Percentiles rank a stretch among this genome's conserved stretches.
These are phyloP conservation scores for Lepidurus couesii DNA, from an alignment of 1,140 invertebrate genomes.

Conservation along the genomic window DNA sequence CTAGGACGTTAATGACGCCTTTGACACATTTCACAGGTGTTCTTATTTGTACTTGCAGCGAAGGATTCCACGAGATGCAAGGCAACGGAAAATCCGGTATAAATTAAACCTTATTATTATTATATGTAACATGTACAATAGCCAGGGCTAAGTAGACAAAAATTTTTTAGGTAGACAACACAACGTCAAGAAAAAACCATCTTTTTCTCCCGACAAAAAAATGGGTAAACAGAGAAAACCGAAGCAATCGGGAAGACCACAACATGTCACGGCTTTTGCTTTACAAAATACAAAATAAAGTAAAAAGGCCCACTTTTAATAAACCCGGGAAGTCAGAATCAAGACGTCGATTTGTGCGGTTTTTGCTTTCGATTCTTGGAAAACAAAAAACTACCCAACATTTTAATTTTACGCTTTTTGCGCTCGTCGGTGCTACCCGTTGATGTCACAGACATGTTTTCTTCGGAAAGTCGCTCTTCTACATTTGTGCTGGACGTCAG, in stretches of 20 bases:
- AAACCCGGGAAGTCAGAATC: background rate
- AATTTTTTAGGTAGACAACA: background rate
- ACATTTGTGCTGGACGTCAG: background rate
- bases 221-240: background rate
- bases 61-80: background rate
- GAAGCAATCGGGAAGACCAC: background rate
- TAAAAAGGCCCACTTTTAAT: background rate
- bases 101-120: slow-evolving; percentile 2
- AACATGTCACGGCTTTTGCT: background rate
- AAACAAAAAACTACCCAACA: background rate
- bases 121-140: slow-evolving; percentile 5
- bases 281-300: background rate
- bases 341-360: background rate
- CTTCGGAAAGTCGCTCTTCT: background rate
- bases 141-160: background rate
- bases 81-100: background rate
- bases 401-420: background rate
- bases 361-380: background rate
- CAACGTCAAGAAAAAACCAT: background rate
- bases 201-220: background rate
- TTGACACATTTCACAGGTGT: background rate
- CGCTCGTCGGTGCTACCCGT: background rate
- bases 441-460: background rate
- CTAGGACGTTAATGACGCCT: background rate
- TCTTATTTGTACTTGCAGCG: background rate